These are phyloP conservation scores for Acridotheres tristis DNA, from an alignment of 2,797 vertebrate species.

Conservation along the genomic window DNA sequence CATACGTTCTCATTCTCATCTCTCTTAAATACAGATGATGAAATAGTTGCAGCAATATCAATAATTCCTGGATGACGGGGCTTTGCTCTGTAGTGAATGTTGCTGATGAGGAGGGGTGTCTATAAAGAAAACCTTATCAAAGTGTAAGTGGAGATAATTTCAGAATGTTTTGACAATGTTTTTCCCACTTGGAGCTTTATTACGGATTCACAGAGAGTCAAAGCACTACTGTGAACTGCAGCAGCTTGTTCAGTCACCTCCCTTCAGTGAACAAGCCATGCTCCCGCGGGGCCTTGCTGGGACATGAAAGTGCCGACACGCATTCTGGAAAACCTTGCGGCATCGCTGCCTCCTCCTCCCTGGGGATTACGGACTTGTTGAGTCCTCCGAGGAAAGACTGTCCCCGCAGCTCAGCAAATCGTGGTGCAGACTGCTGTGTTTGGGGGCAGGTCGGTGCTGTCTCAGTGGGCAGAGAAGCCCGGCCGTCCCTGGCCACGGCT, in stretches of 20 bases:
- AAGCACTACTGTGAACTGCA: not conserved
- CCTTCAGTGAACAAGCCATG: not conserved
- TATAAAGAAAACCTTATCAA: not conserved
- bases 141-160: not conserved
- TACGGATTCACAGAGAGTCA: not conserved
- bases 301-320: slow-evolving; percentile 8
- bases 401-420: not conserved
- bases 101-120: not conserved
- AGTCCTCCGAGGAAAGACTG: not conserved
- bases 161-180: not conserved
- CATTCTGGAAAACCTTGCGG: not conserved
- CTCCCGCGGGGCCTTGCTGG: slow-evolving; percentile 2
- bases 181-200: not conserved
- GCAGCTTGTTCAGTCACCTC: slow-evolving; percentile 27
- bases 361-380: not conserved
- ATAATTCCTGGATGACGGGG: not conserved
- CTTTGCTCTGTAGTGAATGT: not conserved
- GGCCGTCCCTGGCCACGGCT: not conserved
- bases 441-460: not conserved
- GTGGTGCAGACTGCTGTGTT: not conserved
- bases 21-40: not conserved
- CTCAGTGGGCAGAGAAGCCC: not conserved
- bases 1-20: not conserved
- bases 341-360: not conserved
- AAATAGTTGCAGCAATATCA: not conserved